Base-by-base conservation (phyloP, 1,140 invertebrate species). In the Drosophila subobscura region DNA sequence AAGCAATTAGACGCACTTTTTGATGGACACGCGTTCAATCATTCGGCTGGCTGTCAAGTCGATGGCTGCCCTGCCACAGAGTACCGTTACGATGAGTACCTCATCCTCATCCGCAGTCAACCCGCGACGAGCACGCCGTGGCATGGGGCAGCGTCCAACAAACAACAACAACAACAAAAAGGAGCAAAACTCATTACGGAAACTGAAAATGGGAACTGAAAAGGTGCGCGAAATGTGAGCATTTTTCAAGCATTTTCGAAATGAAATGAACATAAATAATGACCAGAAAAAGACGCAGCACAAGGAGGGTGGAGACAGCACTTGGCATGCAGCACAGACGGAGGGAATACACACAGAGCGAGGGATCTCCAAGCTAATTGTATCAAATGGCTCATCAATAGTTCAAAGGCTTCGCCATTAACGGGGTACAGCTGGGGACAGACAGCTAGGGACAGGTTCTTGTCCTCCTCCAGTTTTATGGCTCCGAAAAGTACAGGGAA, bases 11-110 rank as follows among this genome's bases (percentile, higher is more conserved):
- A 88, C 75, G 75, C 83, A 75, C 65, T 88, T 88, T 83, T 77
- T 88, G 83, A 88, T 74, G 83, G 83, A 88, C 83, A 88, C 75
- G 78, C 83, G 83, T 88, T 88, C 83, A 88, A 88, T 88, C 83
- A 88, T 88, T 83, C 72, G 72, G 68, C 67, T 72, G 60, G 81
- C 80, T 86, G 80, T 85, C 80, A 85, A 81, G 81, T 81, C 72
- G 73, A 60, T 71, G 80, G 64, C 68, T 68, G 66, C 66, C 33
- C 33, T 68, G 66, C 66, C 33, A 10, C 33, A 37, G 33, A 37
- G 16, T 20, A 20, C 16, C 16, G 16, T 20, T 20, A 20, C 16
- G 33, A n/a, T n/a, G n/a, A n/a, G n/a, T 12, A 37, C 33, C 33
- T 10, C 10, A 37, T 37, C 33, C 33, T 29, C 27, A 6, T 29